A percentile compares a stretch with the other conserved stretches of the same genome.
Evolutionary conservation across 2,113 vertebrate species (phyloP).

Genomic region (Pelobates fuscus): DNA sequence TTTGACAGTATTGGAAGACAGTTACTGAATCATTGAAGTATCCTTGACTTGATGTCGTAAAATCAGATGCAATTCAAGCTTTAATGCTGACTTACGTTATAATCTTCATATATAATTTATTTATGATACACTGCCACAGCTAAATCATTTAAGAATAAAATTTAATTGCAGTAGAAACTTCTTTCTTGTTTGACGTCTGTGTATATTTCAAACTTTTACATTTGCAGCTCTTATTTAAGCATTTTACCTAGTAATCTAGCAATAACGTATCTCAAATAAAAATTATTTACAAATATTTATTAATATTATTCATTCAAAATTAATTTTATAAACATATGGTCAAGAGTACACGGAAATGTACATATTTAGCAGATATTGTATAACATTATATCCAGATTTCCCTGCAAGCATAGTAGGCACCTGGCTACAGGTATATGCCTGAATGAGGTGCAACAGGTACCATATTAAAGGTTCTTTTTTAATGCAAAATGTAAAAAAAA

Average conservation of each 20-base stretch:
- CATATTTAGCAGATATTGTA: too few relatives aligned
- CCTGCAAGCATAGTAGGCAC: too few relatives aligned
- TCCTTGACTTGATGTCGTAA: constrained; percentile 53
- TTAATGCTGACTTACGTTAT: constrained; percentile 61
- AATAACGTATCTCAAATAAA: too few relatives aligned
- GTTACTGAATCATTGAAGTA: constrained; percentile 54
- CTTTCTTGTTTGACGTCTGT: constrained; percentile 50
- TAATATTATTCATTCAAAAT: too few relatives aligned
- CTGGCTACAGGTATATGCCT: too few relatives aligned
- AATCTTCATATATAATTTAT: constrained; percentile 72
- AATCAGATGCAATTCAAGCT: constrained; percentile 57
- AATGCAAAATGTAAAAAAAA: too few relatives aligned
- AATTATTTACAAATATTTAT: too few relatives aligned
- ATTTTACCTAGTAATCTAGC: neutral
- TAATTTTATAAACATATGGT: too few relatives aligned
- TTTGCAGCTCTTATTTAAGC: neutral
- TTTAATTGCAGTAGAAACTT: constrained; percentile 57
- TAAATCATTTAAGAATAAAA: constrained; percentile 73
- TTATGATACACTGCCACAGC: constrained; percentile 59
- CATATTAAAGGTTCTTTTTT: too few relatives aligned
- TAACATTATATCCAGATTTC: too few relatives aligned
- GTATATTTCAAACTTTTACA: constrained; percentile 1
- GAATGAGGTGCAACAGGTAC: too few relatives aligned
- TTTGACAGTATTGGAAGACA: constrained; percentile 54
- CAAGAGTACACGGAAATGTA: too few relatives aligned